Conservation (phyloP, 2,888 invertebrate genomes). For the Toxonevra muliebris region DNA sequence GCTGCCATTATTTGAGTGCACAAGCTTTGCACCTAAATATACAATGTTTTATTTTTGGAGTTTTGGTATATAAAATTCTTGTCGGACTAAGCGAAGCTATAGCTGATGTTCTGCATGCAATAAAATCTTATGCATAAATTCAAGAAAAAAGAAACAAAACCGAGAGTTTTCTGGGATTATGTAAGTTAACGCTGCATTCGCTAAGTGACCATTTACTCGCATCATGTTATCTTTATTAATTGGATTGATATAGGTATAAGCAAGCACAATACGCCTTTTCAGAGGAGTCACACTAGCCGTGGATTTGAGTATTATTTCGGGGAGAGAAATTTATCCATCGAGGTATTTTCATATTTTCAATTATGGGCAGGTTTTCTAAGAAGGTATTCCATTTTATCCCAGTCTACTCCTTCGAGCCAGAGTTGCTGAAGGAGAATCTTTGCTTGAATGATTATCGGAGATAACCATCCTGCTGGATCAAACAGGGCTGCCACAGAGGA, state of each 20-base stretch:
- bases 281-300: slow-evolving; percentile 14
- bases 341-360: background rate
- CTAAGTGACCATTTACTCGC: too few species aligned
- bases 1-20: background rate
- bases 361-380: background rate
- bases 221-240: too few species aligned
- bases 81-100: background rate
- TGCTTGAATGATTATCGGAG: slow-evolving; percentile 25
- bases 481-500: slow-evolving; percentile 28
- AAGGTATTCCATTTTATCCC: slow-evolving; percentile 13
- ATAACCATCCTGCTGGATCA: slow-evolving; percentile 23
- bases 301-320: background rate
- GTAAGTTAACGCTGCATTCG: slow-evolving; percentile 6
- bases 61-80: background rate
- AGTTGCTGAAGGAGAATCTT: slow-evolving; percentile 16
- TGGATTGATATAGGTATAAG: background rate
- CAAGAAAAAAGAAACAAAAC: too few species aligned
- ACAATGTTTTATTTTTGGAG: background rate
- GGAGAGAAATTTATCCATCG: background rate
- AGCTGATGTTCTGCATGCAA: too few species aligned
- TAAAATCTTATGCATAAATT: too few species aligned
- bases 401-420: slow-evolving; percentile 5
- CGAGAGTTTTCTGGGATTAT: too few species aligned
- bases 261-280: slow-evolving; percentile 10
- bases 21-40: background rate